These are phyloP conservation scores for Sarcophaga rosellei DNA, from an alignment of 2,888 invertebrate species.

Conservation along the genomic window DNA sequence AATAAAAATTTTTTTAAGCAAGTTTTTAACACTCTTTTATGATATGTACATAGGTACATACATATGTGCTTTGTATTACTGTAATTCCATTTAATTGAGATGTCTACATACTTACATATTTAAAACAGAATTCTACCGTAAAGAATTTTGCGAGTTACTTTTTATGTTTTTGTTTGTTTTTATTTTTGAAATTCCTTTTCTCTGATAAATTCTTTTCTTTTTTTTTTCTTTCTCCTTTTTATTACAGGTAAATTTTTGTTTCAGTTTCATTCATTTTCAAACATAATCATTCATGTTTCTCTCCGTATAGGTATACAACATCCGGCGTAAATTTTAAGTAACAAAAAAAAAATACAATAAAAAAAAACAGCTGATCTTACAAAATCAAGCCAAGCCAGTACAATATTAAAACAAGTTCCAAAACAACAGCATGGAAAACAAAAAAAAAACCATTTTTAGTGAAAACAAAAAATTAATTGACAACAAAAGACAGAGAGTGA, in stretches of 20 bases:
- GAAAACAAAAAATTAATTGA: neutral
- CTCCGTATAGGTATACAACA: constrained; percentile 50
- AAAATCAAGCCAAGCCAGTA: constrained; percentile 6
- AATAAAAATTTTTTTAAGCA: no score
- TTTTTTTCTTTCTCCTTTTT: constrained; percentile 21
- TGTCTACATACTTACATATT: no score
- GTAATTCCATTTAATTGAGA: no score
- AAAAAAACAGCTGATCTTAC: constrained; percentile 60
- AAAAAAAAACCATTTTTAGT: constrained; percentile 28
- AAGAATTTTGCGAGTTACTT: neutral
- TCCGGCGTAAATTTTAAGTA: constrained; percentile 51
- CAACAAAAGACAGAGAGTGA: neutral
- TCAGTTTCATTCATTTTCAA: constrained; percentile 24
- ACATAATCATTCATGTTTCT: constrained; percentile 46
- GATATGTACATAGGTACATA: no score
- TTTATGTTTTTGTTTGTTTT: neutral
- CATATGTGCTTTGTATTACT: no score
- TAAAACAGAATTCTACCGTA: no score
- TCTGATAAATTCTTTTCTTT: constrained; percentile 3
- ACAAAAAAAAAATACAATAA: constrained; percentile 1
- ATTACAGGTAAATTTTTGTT: constrained; percentile 39
- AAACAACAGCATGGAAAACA: neutral
- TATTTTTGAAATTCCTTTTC: neutral
- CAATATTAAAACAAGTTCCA: constrained; percentile 48
- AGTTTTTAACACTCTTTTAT: no score